Evolutionary conservation across 2,888 invertebrate genomes (phyloP).

Genomic region (Diarsia mendica): DNA sequence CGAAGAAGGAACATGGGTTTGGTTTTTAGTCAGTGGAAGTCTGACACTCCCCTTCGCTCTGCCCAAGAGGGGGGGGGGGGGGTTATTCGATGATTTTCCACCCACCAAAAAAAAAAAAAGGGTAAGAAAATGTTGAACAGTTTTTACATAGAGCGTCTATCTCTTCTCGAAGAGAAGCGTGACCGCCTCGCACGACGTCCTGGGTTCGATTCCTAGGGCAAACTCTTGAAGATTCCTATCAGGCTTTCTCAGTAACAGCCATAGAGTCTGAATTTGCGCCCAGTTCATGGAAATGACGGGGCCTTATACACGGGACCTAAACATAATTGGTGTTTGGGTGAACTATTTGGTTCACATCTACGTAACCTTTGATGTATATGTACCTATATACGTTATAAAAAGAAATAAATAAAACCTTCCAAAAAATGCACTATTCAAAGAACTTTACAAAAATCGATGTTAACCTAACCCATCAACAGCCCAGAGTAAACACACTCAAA

Average conservation of each 20-base stretch:
- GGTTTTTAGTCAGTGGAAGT: no score
- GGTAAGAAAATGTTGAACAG: no score
- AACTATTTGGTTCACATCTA: not conserved
- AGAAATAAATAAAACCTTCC: not conserved
- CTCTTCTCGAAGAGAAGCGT: no score
- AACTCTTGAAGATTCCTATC: not conserved
- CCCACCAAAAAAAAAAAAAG: no score
- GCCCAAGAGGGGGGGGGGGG: no score
- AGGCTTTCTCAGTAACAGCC: not conserved
- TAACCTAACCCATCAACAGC: not conserved
- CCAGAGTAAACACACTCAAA: not conserved
- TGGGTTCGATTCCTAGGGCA: not conserved
- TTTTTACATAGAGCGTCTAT: no score
- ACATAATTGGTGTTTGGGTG: not conserved
- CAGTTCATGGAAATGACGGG: not conserved
- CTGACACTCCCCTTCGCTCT: no score
- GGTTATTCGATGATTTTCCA: no score
- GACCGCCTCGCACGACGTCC: no score
- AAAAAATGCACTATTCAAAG: not conserved
- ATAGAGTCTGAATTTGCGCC: not conserved
- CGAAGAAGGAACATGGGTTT: no score
- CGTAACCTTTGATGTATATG: not conserved
- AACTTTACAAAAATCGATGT: no score
- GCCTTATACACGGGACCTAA: not conserved
- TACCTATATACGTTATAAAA: not conserved